These are phyloP conservation scores for Oligia fasciuncula DNA, from an alignment of 2,888 invertebrate species.

Conservation along the genomic window DNA sequence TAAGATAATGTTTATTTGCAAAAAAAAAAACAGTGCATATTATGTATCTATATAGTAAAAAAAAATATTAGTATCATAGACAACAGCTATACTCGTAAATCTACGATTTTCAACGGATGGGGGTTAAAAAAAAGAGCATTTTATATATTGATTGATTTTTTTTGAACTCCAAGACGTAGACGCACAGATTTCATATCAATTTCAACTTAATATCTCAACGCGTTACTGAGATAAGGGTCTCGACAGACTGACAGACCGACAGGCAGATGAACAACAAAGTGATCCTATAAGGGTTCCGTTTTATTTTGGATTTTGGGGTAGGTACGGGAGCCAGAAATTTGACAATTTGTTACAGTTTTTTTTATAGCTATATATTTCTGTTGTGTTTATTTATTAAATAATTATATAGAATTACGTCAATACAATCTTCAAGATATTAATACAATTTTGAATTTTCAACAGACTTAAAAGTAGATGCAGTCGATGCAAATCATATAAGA, in stretches of 20 bases:
- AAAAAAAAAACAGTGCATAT: too few relatives aligned
- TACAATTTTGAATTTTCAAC: background rate
- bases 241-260: background rate
- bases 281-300: background rate
- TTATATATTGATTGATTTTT: background rate
- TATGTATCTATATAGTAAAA: too few relatives aligned
- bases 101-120: background rate
- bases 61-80: background rate
- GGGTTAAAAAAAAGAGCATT: background rate
- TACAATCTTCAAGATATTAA: background rate
- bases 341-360: background rate
- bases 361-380: background rate
- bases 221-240: background rate
- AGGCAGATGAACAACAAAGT: background rate
- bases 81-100: constrained; percentile 9
- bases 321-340: background rate
- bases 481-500: background rate
- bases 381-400: background rate
- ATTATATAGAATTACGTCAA: background rate
- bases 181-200: background rate
- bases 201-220: background rate
- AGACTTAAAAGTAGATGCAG: background rate
- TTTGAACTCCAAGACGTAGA: background rate
- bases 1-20: too few relatives aligned
- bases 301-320: background rate